Base-by-base conservation (phyloP, 2,888 invertebrate genomes). In the Raillietiella orientalis region DNA sequence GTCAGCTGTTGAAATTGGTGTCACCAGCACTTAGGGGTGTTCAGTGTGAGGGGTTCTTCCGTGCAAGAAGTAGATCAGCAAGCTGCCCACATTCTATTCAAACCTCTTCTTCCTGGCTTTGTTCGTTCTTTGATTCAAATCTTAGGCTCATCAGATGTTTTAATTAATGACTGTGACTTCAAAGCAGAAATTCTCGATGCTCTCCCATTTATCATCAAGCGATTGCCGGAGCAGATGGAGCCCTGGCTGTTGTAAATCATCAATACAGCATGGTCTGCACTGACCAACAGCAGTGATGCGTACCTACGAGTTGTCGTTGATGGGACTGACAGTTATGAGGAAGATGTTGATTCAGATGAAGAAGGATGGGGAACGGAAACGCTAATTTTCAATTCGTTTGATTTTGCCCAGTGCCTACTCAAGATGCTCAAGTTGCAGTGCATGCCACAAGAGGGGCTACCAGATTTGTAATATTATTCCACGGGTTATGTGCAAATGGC, bases 401-500 rank as follows among this genome's bases (percentile, higher is more conserved):
- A 66, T 39, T 62, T 66, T 36, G 56, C 66, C 17, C 52, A 56
- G 31, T 55, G 53, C 24, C 46, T 64, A 24, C 51, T 62, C 14
- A 58, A 60, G 25, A 49, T 50, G 4, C 44, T 52, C 23, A 58
- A 53, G 35, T 57, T 59, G 32, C 48, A 55, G 5, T 45, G 46
- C 27, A 48, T 53, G 6, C 48, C 66, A 8, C 56, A 56, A 35
- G 56, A 55, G 36, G 57, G 59, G 2, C 40, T 62, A 25, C 50
- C 57, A 13, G 61, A 66, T 38, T 45, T 65, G 5, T 48, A 64
- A 29, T 64, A 63, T 37, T 62, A 63, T 31, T 47, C 59, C 24
- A 53, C 64, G 25, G 49, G 62, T 11, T 66, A 62, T 35, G 62
- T 62, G 51, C 62, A 65, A 47, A 59, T 66, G 28, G 59, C 62